These are phyloP conservation scores for Philhelius pedissequus DNA, from an alignment of 2,888 invertebrate species.

Conservation along the genomic window DNA sequence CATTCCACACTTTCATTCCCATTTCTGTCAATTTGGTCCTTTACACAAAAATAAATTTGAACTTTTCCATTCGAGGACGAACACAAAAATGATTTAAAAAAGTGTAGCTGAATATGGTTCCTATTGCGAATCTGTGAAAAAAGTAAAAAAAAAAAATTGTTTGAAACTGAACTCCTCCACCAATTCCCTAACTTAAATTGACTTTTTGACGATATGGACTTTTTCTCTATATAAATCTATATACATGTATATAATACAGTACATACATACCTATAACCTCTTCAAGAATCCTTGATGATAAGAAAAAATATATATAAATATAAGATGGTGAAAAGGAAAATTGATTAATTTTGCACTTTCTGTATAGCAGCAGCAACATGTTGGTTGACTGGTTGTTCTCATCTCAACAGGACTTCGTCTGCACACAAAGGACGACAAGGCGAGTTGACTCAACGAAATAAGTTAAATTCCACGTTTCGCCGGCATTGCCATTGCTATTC, in stretches of 20 bases:
- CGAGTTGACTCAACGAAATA: too few relatives aligned
- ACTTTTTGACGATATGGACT: conserved; percentile 52
- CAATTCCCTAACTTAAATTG: conserved; percentile 60
- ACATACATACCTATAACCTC: background rate
- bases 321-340: conserved; percentile 16
- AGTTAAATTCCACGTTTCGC: background rate
- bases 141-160: background rate
- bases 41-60: conserved; percentile 41
- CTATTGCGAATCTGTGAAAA: background rate
- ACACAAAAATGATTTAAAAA: background rate
- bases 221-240: background rate
- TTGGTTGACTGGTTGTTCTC: background rate
- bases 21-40: conserved; percentile 50
- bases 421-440: background rate
- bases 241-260: background rate
- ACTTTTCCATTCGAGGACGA: conserved; percentile 33
- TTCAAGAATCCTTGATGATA: conserved; percentile 15
- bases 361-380: background rate
- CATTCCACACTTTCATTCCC: conserved; percentile 12
- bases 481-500: conserved; percentile 21
- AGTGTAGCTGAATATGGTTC: background rate
- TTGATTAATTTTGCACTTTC: conserved; percentile 24
- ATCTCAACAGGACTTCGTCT: background rate
- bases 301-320: conserved; percentile 1
- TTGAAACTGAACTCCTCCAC: conserved; percentile 31